Evolutionary conservation across 1,140 invertebrate genomes (phyloP), one percentile per base, ranked within the genome.

Genomic region (Tetragnatha versicolor): DNA sequence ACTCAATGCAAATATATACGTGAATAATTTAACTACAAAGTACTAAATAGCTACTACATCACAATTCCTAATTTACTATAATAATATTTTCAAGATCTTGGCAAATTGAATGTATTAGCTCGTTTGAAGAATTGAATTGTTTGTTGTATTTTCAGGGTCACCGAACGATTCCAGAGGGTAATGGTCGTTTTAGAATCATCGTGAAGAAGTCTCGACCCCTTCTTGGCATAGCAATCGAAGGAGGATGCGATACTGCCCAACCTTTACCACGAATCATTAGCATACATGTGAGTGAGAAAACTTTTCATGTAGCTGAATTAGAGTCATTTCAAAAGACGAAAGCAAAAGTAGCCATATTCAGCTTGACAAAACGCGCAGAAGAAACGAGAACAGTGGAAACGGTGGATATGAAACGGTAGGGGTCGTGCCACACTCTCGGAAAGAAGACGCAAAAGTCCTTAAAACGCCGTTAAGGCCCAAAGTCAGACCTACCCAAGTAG

Each of bases 221-320:
- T 83, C 89, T 98, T 81, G 96, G 96, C 79, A 95, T 98, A 82
- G 96, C 95, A 61, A 98, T 98, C 82, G 96, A 98, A 88, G 97
- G 97, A 77, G 97, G 97, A 61, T 92, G 93, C 80, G 96, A 98
- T 86, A 97, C 95, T 53, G 93, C 93, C 84, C 95, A 98, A 87
- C 93, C 94, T 55, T 88, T 97, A 81, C 96, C 96, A 33, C 90
- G 94, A 84, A 97, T 98, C 84, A 97, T 98, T 83, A 96, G 96
- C 86, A 97, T 98, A 85, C 95, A 97, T 87, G 95, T 97, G 87
- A 90, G 91, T 86, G 45, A n/a, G n/a, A n/a, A n/a, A n/a, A n/a
- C n/a, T n/a, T n/a, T n/a, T n/a, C n/a, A n/a, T n/a, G n/a, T n/a
- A n/a, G n/a, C n/a, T n/a, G n/a, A n/a, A n/a, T n/a, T n/a, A n/a